Evolutionary conservation across 1,140 invertebrate genomes (phyloP).

Genomic region (Pentalonia nigronervosa): DNA sequence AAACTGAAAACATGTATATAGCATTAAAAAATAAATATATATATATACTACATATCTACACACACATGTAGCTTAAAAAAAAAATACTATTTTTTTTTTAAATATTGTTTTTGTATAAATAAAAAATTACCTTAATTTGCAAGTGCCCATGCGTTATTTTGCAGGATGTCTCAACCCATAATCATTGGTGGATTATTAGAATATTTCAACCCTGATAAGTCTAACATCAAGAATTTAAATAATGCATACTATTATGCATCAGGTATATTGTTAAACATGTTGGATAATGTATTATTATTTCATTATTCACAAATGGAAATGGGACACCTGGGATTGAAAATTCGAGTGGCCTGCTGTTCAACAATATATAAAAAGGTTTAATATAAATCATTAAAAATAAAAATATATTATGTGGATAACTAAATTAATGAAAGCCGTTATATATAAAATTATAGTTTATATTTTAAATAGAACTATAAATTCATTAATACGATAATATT

Average conservation of each 20-base stretch:
- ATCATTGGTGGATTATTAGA: constrained; percentile 76
- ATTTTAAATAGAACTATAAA: too few relatives aligned
- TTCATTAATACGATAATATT: not conserved
- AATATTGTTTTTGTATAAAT: not conserved
- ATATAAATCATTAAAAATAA: not conserved
- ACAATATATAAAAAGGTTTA: not conserved
- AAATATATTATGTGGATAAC: not conserved
- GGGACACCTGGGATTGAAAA: not conserved
- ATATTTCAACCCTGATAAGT: constrained; percentile 69
- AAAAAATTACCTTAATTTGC: not conserved
- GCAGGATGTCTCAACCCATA: constrained; percentile 74
- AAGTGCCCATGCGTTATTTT: not conserved
- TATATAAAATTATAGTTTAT: not conserved
- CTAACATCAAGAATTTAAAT: constrained; percentile 61
- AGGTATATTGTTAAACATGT: constrained; percentile 74
- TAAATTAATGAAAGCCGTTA: not conserved
- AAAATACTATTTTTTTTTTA: not conserved
- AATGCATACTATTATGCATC: constrained; percentile 74
- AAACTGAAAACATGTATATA: not conserved
- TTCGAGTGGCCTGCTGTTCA: constrained; percentile 12
- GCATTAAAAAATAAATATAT: too few relatives aligned
- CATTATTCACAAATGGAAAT: constrained; percentile 72
- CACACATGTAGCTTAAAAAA: not conserved
- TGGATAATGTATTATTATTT: constrained; percentile 74
- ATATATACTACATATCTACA: not conserved